phyloP scores from a whole-genome alignment of 2,888 invertebrate species.

The Erynnis tages region DNA sequence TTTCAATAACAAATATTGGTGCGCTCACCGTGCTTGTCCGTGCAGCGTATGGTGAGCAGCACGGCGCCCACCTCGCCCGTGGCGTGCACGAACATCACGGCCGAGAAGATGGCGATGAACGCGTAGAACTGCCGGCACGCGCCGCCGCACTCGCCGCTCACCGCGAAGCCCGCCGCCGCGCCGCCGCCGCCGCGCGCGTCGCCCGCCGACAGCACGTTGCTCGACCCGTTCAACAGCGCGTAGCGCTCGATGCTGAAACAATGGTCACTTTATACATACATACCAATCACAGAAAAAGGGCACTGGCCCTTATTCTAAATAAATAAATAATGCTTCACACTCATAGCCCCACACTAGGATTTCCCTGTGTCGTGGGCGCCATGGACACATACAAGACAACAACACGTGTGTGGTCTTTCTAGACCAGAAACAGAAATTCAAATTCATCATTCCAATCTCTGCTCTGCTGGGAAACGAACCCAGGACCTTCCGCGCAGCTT shows the following conservation, averaged over 20 bases:
- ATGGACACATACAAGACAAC: no score
- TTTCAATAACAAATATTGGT: background rate
- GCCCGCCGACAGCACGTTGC: slow-evolving; percentile 15
- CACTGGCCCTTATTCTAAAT: no score
- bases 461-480: no score
- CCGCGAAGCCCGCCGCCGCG: slow-evolving; percentile 75
- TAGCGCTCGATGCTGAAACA: slow-evolving; percentile 53
- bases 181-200: slow-evolving; percentile 90
- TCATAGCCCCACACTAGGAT: no score
- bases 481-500: no score
- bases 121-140: slow-evolving; percentile 90
- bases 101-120: slow-evolving; percentile 90
- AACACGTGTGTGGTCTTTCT: no score
- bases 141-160: slow-evolving; percentile 90
- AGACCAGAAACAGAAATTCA: no score
- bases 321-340: no score
- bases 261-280: no score
- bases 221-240: slow-evolving; percentile 37
- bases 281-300: no score
- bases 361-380: no score
- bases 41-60: slow-evolving; percentile 93
- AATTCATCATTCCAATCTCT: no score
- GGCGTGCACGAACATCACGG: slow-evolving; percentile 95
- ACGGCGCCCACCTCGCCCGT: slow-evolving; percentile 96
- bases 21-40: slow-evolving; percentile 87